Evolutionary conservation across 1,140 invertebrate species (phyloP).

Genomic region (Pteromalus puparum): DNA sequence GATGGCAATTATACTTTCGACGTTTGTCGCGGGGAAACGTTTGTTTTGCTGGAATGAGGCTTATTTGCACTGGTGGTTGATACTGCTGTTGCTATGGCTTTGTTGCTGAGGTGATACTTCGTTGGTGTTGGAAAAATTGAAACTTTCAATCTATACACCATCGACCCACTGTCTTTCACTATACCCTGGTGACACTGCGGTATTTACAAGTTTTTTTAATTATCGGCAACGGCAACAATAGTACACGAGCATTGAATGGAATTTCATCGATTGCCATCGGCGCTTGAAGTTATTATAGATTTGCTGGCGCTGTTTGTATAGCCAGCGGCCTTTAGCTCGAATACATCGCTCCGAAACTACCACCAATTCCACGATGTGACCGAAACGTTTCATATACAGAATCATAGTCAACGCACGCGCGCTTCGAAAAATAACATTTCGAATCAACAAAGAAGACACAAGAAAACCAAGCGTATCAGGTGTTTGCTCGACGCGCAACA

Average conservation of each 20-base stretch:
- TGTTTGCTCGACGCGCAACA: constrained; percentile 28
- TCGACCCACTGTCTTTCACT: too few relatives aligned
- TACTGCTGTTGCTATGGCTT: background rate
- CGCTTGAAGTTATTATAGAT: constrained; percentile 11
- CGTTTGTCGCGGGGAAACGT: constrained; percentile 8
- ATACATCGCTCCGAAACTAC: background rate
- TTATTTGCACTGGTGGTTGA: background rate
- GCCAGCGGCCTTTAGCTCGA: background rate
- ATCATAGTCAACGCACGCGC: too few relatives aligned
- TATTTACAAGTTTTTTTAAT: constrained; percentile 1
- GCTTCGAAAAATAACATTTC: too few relatives aligned
- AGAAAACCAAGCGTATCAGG: background rate
- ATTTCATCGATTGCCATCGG: background rate
- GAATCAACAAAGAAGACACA: too few relatives aligned
- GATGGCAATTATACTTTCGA: constrained; percentile 30
- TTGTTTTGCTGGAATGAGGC: background rate
- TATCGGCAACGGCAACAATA: background rate
- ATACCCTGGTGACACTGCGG: too few relatives aligned
- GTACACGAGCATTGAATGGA: background rate
- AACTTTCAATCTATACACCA: too few relatives aligned
- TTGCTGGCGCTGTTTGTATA: background rate
- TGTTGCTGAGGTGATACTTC: background rate
- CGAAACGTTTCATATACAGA: background rate
- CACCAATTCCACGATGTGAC: too few relatives aligned
- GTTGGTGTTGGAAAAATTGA: background rate